Evolutionary conservation across 2,888 invertebrate species (phyloP).

Genomic region (Formica aserva): DNA sequence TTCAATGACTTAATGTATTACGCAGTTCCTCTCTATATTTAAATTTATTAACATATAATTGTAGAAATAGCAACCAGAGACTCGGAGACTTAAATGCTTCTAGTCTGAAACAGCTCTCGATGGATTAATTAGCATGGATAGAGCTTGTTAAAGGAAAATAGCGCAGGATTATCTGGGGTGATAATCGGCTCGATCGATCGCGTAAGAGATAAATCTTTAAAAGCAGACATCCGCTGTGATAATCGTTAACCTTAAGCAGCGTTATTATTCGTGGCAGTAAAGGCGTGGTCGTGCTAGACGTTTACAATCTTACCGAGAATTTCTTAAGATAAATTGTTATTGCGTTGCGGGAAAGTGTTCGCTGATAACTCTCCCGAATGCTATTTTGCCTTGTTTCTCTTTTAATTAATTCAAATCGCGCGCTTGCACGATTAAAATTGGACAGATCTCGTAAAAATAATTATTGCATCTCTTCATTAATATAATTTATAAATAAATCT

Average conservation of each 20-base stretch:
- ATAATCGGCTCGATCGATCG: conserved; percentile 25
- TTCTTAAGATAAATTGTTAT: conserved; percentile 12
- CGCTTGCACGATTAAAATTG: neutral
- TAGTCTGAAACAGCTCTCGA: neutral
- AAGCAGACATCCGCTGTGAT: conserved; percentile 5
- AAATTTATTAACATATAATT: neutral
- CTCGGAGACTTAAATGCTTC: neutral
- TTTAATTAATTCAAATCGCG: neutral
- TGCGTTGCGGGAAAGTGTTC: conserved; percentile 8
- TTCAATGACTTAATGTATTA: neutral
- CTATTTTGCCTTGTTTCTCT: neutral
- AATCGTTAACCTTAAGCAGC: conserved; percentile 21
- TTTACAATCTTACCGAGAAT: conserved; percentile 19
- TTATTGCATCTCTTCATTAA: neutral
- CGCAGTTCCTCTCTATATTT: neutral
- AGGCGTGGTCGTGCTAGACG: conserved; percentile 3
- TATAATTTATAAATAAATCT: neutral
- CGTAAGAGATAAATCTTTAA: conserved; percentile 29
- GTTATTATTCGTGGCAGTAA: conserved; percentile 26
- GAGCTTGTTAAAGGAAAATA: neutral
- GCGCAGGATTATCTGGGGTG: neutral
- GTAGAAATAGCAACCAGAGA: neutral
- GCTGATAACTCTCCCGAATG: conserved; percentile 1
- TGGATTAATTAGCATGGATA: conserved; percentile 6
- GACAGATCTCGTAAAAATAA: neutral